Evolutionary conservation across 2,888 invertebrate genomes (phyloP), one percentile per base, ranked within the genome.

Genomic region (Chrysolina haemoptera): DNA sequence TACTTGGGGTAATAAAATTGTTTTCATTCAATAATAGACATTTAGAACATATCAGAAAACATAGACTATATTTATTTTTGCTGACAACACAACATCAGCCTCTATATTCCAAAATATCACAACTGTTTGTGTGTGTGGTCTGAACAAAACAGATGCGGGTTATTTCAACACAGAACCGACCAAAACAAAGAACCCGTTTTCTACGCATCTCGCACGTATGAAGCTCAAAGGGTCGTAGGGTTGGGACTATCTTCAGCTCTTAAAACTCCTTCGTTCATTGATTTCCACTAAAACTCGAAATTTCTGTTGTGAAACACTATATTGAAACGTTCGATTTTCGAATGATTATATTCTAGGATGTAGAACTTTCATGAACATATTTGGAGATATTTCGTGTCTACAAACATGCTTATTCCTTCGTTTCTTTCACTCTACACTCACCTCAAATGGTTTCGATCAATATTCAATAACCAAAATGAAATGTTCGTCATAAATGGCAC

Each of bases 401-500:
- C 53, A 35, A 67, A 40, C 18, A 27, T 35, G 53, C 11, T 12
- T n/a, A 41, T 43, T 65, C 41, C 18, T 16, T n/a, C 35, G 50
- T 11, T 53, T 65, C 22, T 55, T 53, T 40, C 40, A 10, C 11
- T 48, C 46, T 18, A 71, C 50, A 68, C 78, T 71, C 71, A 78
- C 78, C 73, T 78, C 59, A 62, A 71, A 68, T 46, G 69, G 68
- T 78, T 69, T 43, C n/a, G 71, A 70, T 62, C 68, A 18, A 55
- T 48, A 63, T 50, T 46, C 62, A 22, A 55, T 59, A 68, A 55
- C 72, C 70, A 50, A 62, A 69, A 43, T 69, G 41, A 62, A 74
- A 18, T 80, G 77, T 67, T 76, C 68, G 68, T 73, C 78, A 78
- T 77, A 63, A 71, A 78, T 74, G 78, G 78, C 76, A 79, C 75